phyloP scores from a whole-genome alignment of 2,888 invertebrate genomes.

The Agrotis exclamationis region DNA sequence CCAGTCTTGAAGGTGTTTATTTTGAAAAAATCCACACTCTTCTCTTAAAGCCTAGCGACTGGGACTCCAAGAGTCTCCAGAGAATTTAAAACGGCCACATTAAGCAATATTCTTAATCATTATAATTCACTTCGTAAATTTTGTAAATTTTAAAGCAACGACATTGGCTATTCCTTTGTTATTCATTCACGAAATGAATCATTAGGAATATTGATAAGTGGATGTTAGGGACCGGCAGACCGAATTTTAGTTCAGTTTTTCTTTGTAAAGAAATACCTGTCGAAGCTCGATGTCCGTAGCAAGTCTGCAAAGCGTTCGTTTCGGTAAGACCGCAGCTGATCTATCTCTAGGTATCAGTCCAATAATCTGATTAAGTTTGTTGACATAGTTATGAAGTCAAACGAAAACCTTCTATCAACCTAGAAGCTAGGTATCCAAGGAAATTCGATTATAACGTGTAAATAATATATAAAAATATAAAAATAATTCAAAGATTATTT shows the following conservation, averaged over 20 bases:
- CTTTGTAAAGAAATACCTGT: not conserved
- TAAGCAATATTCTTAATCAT: too few relatives aligned
- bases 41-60: too few relatives aligned
- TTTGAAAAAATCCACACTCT: too few relatives aligned
- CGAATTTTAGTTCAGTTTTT: too few relatives aligned
- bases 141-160: too few relatives aligned
- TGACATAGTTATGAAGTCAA: conserved; percentile 23
- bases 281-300: not conserved
- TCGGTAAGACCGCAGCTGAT: not conserved
- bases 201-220: too few relatives aligned
- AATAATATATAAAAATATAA: not conserved
- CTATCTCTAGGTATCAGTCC: not conserved
- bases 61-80: too few relatives aligned
- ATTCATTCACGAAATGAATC: too few relatives aligned
- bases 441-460: conserved; percentile 11
- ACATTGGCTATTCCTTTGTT: too few relatives aligned
- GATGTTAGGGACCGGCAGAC: too few relatives aligned
- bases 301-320: not conserved
- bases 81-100: too few relatives aligned
- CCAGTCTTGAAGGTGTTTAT: not conserved
- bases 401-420: conserved; percentile 9
- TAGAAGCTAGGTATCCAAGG: not conserved
- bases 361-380: conserved; percentile 26
- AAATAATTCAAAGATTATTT: not conserved
- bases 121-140: too few relatives aligned